Evolutionary conservation across 2,797 vertebrate species (phyloP).

Genomic region (Cyprinodon diabolis): DNA sequence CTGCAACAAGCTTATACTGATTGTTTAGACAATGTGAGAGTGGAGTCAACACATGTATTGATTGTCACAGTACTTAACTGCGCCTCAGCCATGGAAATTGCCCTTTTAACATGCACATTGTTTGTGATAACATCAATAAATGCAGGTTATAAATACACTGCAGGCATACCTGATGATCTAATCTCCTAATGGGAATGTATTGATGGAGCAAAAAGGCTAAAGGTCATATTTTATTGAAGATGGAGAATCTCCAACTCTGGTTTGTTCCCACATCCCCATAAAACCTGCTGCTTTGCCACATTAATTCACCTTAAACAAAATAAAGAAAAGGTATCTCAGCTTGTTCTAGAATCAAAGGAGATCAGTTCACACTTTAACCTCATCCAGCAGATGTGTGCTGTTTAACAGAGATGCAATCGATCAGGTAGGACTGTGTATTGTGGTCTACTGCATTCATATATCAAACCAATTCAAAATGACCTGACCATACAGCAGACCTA

Average conservation of each 20-base stretch:
- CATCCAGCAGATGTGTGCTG: not conserved
- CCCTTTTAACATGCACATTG: slow-evolving; percentile 15
- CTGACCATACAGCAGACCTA: too few relatives aligned
- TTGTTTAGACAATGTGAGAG: slow-evolving; percentile 32
- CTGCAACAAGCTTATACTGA: slow-evolving; percentile 24
- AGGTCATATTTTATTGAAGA: not conserved
- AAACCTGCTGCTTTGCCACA: not conserved
- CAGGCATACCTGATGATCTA: slow-evolving; percentile 4
- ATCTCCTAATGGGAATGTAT: slow-evolving; percentile 5
- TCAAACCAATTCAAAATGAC: not conserved
- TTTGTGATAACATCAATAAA: slow-evolving; percentile 38
- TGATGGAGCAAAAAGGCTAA: not conserved
- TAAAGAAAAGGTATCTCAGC: not conserved
- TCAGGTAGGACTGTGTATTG: too few relatives aligned
- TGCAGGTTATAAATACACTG: slow-evolving; percentile 20
- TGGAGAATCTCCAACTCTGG: not conserved
- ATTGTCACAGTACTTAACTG: slow-evolving; percentile 40
- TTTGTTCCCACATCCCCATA: not conserved
- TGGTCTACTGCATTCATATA: slow-evolving; percentile 4
- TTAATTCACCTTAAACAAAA: not conserved
- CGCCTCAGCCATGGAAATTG: slow-evolving; percentile 28
- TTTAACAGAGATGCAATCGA: not conserved
- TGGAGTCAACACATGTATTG: slow-evolving; percentile 29
- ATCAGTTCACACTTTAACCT: not conserved
- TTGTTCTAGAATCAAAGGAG: not conserved